A percentile compares a stretch with the other conserved stretches of the same genome.
Conservation (phyloP, 2,888 invertebrate species). For the Leptura quadrifasciata region DNA sequence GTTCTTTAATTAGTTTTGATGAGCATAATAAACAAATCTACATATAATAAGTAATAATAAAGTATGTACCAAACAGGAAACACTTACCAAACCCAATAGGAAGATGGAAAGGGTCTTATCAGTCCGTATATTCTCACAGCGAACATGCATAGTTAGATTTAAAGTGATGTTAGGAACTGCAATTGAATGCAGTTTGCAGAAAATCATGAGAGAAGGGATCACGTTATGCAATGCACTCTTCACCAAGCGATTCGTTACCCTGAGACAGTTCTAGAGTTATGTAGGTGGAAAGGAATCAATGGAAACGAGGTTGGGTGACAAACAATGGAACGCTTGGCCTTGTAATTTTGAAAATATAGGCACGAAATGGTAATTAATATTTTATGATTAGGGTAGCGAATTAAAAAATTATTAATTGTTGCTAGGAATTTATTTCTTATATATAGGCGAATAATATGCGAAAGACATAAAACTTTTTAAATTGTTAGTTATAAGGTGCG, state of each 20-base stretch:
- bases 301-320: conserved; percentile 33
- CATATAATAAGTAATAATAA: background rate
- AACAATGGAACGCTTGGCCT: conserved; percentile 27
- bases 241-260: conserved; percentile 60
- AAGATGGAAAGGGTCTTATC: conserved; percentile 49
- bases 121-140: conserved; percentile 52
- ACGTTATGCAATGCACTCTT: conserved; percentile 57
- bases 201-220: conserved; percentile 61
- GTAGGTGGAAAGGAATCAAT: conserved; percentile 51
- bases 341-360: conserved; percentile 6
- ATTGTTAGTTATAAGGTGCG: too few relatives aligned
- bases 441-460: too few relatives aligned
- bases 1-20: background rate
- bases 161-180: conserved; percentile 50
- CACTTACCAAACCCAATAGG: conserved; percentile 51
- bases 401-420: background rate
- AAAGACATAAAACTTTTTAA: too few relatives aligned
- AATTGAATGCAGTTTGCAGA: conserved; percentile 35
- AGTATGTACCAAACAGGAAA: background rate
- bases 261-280: conserved; percentile 60
- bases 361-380: conserved; percentile 4
- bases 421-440: too few relatives aligned
- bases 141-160: conserved; percentile 48
- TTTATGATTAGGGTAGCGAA: background rate
- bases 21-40: background rate